Conservation (phyloP, 1,140 invertebrate species). For the Leucophenga varia region DNA sequence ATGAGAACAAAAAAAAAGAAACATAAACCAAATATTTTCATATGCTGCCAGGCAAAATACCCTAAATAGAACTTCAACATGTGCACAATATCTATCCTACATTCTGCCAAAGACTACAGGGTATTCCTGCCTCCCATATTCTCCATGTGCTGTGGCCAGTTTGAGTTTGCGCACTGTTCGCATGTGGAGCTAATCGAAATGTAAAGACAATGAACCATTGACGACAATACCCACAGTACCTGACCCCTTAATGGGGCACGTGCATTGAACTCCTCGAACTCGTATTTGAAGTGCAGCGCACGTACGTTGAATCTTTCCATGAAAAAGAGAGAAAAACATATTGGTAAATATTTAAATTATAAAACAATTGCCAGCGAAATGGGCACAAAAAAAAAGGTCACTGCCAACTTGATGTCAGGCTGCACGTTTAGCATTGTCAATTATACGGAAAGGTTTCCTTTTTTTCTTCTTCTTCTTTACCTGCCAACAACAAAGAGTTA, state of each 20-base stretch:
- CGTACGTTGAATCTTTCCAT: constrained; percentile 9
- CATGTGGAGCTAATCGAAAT: constrained; percentile 21
- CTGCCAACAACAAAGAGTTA: constrained; percentile 3
- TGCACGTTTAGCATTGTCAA: constrained; percentile 24
- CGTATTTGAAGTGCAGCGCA: constrained; percentile 14
- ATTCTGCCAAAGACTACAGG: no score
- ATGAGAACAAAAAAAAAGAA: no score
- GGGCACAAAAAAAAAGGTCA: not conserved
- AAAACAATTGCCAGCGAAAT: constrained; percentile 22
- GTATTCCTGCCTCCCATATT: no score
- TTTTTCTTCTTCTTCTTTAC: constrained; percentile 11
- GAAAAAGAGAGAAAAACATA: constrained; percentile 3
- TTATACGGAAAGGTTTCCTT: constrained; percentile 19
- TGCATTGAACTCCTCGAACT: constrained; percentile 18
- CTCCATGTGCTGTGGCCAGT: no score
- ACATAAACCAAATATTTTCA: no score
- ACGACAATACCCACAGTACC: constrained; percentile 13
- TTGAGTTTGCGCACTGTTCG: constrained; percentile 19
- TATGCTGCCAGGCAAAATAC: no score
- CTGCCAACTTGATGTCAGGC: constrained; percentile 16
- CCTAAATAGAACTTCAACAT: no score
- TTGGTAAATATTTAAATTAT: constrained; percentile 27
- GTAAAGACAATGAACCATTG: constrained; percentile 26
- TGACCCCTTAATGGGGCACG: constrained; percentile 20
- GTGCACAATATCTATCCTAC: no score